Percentiles rank a stretch among this genome's conserved stretches.
phyloP scores from a whole-genome alignment of 2,888 invertebrate genomes.

The Callyntrura guangdongensis region DNA sequence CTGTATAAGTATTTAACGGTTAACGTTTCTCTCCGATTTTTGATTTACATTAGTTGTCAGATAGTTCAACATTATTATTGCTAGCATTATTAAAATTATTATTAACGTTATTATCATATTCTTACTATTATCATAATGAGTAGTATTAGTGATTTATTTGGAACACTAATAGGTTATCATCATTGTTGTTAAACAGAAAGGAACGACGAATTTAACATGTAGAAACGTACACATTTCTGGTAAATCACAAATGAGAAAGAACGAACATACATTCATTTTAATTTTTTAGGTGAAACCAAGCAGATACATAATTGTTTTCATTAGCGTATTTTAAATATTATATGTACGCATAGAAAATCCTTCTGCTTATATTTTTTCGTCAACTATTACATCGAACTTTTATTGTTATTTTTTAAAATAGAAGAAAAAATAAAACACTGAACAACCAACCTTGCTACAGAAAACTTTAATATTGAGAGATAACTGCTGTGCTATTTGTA shows the following conservation, averaged over 20 bases:
- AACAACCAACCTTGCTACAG: constrained; percentile 49
- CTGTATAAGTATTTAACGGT: constrained; percentile 44
- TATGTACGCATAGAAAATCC: not conserved
- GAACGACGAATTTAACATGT: constrained; percentile 64
- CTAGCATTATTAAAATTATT: not conserved
- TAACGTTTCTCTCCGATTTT: constrained; percentile 63
- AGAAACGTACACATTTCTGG: constrained; percentile 61
- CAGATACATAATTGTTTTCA: constrained; percentile 15
- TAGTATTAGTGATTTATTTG: constrained; percentile 1
- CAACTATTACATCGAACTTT: constrained; percentile 31
- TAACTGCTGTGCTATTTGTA: constrained; percentile 75
- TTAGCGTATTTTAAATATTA: constrained; percentile 18
- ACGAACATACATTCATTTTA: constrained; percentile 62
- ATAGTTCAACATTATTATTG: constrained; percentile 12
- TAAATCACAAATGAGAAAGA: constrained; percentile 51
- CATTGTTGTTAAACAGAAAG: not conserved
- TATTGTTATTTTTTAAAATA: constrained; percentile 28
- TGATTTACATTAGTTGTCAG: constrained; percentile 62
- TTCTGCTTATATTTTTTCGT: constrained; percentile 33
- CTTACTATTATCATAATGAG: not conserved
- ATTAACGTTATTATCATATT: not conserved
- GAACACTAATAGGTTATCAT: not conserved
- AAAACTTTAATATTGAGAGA: constrained; percentile 60
- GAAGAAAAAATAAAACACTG: constrained; percentile 18
- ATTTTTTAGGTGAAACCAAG: not conserved